Base-by-base conservation (phyloP, 2,888 invertebrate genomes). In the Spilarctia lutea region DNA sequence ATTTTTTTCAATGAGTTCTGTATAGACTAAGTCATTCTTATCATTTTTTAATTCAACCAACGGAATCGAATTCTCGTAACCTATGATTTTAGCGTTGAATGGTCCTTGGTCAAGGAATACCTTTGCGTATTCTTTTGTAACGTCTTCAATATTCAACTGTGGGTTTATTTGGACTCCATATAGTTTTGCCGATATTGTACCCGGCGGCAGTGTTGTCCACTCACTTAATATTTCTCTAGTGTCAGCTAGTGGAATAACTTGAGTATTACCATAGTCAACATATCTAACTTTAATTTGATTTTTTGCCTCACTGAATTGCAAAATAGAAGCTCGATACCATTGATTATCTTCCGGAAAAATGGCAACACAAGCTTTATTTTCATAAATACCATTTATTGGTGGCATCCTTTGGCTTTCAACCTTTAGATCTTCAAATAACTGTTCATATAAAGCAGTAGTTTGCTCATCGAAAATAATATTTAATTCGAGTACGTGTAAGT, bases 251-350 rank as follows among this genome's bases (percentile, higher is more conserved):
- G 94, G 80, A 33, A 97, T 91, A 0, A 93, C 84, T 86, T 97
- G 97, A 13, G 94, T 90, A 85, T 98, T 98, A 2, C 98, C 98
- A 86, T 96, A 98, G 91, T 98, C 98, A 0, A 98, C 97, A 90
- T 97, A 98, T 80, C 96, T 94, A 0, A 98, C 97, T 84, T 96
- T 96, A 0, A 97, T 95, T 71, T 90, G 85, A 11, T 92, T 90
- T 30, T 93, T 89, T 0, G 85, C 83, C 56, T 93, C 88, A 79
- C 96, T 94, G 71, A 96, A 92, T 72, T 96, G 94, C 66, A 96
- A 89, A 72, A 98, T 96, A 24, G 95, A 87, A 0, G 97, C 98
- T 77, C 98, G 96, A 88, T 98, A 98, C 98, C 98, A 98, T 56
- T 91, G 85, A 1, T 94, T 93, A 87, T 98, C 97, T 72, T 96